Percentiles rank a stretch among this genome's conserved stretches.
Conservation (phyloP, 2,113 vertebrate genomes). For the Pseudopipra pipra region DNA sequence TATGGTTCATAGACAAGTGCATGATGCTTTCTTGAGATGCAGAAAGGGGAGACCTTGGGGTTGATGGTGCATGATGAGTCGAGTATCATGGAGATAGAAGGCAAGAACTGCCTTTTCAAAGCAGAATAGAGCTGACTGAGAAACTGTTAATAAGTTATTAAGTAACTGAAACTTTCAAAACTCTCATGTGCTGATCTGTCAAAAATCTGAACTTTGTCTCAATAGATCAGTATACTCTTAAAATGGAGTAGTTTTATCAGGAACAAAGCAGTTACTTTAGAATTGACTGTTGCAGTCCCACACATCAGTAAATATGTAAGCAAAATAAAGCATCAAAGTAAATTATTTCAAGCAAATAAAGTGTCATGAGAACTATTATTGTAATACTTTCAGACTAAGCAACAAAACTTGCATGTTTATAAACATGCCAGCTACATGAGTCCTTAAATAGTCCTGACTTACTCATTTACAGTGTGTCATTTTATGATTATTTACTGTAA, state of each 20-base stretch:
- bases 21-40: not conserved
- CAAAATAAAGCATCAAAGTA: not conserved
- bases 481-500: slow-evolving; percentile 1
- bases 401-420: not conserved
- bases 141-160: not conserved
- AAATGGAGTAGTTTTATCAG: not conserved
- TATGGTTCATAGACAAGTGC: not conserved
- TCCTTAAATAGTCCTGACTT: not conserved
- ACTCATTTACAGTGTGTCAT: not conserved
- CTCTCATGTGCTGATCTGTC: not conserved
- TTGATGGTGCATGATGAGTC: not conserved
- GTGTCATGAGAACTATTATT: not conserved
- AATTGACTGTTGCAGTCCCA: not conserved
- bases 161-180: not conserved
- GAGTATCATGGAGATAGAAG: not conserved
- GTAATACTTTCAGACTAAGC: not conserved
- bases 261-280: not conserved
- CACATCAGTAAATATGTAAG: not conserved
- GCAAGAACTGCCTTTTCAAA: not conserved
- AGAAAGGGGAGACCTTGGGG: not conserved
- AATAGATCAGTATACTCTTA: not conserved
- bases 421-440: not conserved
- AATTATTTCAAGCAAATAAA: not conserved
- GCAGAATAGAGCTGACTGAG: not conserved
- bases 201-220: not conserved